Conservation (phyloP, 2,888 invertebrate species). For the Enchytraeus crypticus region DNA sequence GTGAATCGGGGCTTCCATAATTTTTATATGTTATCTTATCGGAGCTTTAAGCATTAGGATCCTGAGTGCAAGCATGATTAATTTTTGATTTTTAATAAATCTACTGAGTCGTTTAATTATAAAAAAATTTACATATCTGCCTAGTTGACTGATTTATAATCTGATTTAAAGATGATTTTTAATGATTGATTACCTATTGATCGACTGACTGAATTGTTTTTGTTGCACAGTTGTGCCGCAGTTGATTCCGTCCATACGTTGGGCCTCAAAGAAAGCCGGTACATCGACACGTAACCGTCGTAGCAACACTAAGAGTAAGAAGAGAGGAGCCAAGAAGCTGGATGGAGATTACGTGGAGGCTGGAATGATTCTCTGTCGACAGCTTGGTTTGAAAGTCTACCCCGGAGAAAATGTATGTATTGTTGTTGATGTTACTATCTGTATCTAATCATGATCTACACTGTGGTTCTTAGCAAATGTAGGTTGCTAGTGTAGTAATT, state of each 20-base stretch:
- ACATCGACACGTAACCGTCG: slow-evolving; percentile 31
- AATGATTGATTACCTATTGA: no score
- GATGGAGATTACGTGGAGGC: slow-evolving; percentile 43
- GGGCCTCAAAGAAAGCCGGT: slow-evolving; percentile 33
- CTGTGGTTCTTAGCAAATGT: not conserved
- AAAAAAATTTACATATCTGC: no score
- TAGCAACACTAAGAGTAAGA: slow-evolving; percentile 30
- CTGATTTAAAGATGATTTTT: no score
- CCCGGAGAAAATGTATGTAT: slow-evolving; percentile 46
- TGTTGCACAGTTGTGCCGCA: no score
- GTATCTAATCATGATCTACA: not conserved
- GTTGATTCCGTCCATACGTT: slow-evolving; percentile 13
- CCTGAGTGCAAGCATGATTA: no score
- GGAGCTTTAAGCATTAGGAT: no score
- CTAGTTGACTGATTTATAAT: no score
- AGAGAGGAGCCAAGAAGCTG: slow-evolving; percentile 32
- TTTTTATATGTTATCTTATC: no score
- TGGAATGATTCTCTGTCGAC: slow-evolving; percentile 38
- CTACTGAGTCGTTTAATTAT: no score
- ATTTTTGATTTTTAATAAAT: no score
- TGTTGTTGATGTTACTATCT: not conserved
- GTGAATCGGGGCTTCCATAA: no score
- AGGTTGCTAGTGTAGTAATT: not conserved
- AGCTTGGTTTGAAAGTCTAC: slow-evolving; percentile 38
- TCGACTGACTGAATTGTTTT: no score